A percentile compares a stretch with the other conserved stretches of the same genome.
Conservation (phyloP, 2,797 vertebrate genomes). For the Taeniopygia guttata region DNA sequence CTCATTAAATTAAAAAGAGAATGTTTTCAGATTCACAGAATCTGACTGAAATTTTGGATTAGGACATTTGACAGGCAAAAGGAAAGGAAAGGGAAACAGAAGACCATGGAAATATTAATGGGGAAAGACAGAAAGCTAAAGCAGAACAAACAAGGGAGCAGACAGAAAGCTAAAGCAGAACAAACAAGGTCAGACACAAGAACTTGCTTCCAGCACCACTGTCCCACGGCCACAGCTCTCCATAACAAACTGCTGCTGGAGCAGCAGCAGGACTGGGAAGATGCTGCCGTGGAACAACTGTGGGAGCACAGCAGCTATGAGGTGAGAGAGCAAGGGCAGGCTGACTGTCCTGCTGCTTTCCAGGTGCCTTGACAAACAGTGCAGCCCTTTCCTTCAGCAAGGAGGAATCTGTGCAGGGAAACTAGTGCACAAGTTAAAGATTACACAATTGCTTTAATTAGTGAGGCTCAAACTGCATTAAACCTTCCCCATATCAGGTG, state of each 20-base stretch:
- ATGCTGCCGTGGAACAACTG: not conserved
- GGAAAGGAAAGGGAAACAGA: not conserved
- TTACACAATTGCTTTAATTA: not conserved
- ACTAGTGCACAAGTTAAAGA: not conserved
- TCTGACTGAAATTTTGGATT: not conserved
- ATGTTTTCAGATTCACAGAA: conserved; percentile 8
- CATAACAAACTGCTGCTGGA: not conserved
- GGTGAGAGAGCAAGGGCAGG: not conserved
- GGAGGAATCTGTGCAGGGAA: not conserved
- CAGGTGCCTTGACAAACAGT: not conserved
- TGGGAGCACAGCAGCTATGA: not conserved
- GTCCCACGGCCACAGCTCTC: not conserved
- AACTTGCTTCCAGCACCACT: not conserved
- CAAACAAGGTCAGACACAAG: not conserved
- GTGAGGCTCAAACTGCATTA: not conserved
- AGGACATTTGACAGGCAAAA: not conserved
- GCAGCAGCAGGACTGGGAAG: not conserved
- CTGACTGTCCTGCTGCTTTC: not conserved
- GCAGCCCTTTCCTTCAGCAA: not conserved
- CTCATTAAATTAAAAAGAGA: not conserved
- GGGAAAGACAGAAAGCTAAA: not conserved
- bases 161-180: not conserved
- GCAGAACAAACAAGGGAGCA: not conserved
- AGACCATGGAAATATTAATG: not conserved
- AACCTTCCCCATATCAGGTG: not conserved